Percentiles rank a stretch among this genome's conserved stretches.
Evolutionary conservation across 2,113 vertebrate genomes (phyloP).

Genomic region (Pygoscelis adeliae): DNA sequence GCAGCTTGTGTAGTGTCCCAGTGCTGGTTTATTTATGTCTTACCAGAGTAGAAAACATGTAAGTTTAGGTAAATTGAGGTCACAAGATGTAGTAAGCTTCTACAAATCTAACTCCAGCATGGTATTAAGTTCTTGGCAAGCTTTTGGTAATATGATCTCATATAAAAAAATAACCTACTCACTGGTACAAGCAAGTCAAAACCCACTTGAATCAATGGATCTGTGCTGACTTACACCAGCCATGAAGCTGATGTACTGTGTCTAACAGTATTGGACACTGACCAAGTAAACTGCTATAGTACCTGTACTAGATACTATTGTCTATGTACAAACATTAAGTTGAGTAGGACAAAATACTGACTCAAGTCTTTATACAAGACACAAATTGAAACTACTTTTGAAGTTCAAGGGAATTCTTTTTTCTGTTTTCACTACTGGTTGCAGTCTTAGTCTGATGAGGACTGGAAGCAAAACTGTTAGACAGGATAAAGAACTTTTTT

Average conservation of each 20-base stretch:
- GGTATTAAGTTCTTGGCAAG: constrained; percentile 39
- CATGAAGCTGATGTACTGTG: neutral
- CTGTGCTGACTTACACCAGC: neutral
- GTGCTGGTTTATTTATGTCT: constrained; percentile 21
- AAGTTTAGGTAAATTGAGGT: constrained; percentile 49
- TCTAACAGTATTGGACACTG: neutral
- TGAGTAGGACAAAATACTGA: neutral
- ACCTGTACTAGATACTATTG: neutral
- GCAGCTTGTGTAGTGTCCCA: neutral
- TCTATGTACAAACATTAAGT: neutral
- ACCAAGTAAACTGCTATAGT: neutral
- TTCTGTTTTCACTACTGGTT: neutral
- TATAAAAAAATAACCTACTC: neutral
- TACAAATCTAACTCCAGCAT: constrained; percentile 17
- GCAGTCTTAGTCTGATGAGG: neutral
- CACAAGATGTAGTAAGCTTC: constrained; percentile 36
- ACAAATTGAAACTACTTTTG: neutral
- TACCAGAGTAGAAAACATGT: neutral
- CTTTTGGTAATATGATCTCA: constrained; percentile 15
- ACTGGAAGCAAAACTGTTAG: neutral
- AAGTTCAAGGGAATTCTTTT: neutral
- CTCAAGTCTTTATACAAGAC: neutral
- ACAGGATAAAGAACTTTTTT: neutral
- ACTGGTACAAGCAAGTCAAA: neutral
- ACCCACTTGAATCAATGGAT: neutral